These are phyloP conservation scores for Fragum fragum DNA, from an alignment of 2,888 invertebrate species.

Conservation along the genomic window DNA sequence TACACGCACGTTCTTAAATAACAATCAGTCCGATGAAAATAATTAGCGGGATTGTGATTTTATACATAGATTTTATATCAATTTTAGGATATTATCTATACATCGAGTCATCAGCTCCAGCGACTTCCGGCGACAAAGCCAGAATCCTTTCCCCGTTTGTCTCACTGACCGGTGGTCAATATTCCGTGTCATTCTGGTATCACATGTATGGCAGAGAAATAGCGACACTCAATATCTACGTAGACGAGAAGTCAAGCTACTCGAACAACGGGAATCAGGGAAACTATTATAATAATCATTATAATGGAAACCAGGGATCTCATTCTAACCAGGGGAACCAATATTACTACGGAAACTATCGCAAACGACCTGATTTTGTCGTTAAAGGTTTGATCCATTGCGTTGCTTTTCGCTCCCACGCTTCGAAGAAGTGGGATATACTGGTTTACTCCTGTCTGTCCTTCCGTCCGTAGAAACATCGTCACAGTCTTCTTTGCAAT, in stretches of 20 bases:
- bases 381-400: no score
- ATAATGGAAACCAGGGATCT: neutral
- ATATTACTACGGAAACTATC: no score
- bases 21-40: no score
- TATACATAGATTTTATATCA: no score
- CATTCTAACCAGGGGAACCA: neutral
- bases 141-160: neutral
- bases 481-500: no score
- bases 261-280: neutral
- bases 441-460: no score
- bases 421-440: no score
- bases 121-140: neutral
- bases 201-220: neutral
- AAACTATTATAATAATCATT: neutral
- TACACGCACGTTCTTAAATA: no score
- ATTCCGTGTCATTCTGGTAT: constrained; percentile 5
- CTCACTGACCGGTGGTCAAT: neutral
- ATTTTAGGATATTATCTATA: neutral
- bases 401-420: no score
- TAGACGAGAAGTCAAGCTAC: neutral
- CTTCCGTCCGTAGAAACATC: no score
- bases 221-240: neutral
- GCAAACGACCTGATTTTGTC: no score
- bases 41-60: no score
- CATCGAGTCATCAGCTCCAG: neutral